Conservation (phyloP, 2,888 invertebrate genomes). For the Acleris sparsana region DNA sequence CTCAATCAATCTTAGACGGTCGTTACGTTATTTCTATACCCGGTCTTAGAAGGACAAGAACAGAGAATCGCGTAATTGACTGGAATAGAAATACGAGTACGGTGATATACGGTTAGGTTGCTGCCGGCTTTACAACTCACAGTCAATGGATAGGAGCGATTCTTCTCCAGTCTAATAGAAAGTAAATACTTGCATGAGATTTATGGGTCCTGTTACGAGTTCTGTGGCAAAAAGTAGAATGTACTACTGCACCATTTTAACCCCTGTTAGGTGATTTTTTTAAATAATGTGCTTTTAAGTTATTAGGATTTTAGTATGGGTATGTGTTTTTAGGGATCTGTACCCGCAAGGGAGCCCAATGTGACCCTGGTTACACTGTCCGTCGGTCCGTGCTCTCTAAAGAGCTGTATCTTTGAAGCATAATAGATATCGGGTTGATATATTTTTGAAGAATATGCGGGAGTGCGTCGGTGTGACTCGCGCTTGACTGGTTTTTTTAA, state of each 20-base stretch:
- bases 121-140: constrained; percentile 8
- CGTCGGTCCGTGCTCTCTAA: too few species aligned
- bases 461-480: too few species aligned
- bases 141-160: constrained; percentile 27
- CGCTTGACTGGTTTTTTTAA: too few species aligned
- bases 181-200: constrained; percentile 22
- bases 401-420: too few species aligned
- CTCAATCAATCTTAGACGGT: constrained; percentile 1
- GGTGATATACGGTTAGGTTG: constrained; percentile 22
- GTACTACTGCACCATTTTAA: neutral
- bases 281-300: too few species aligned
- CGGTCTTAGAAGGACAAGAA: constrained; percentile 14
- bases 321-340: too few species aligned
- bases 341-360: too few species aligned
- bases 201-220: constrained; percentile 9
- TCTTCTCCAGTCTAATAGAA: constrained; percentile 21
- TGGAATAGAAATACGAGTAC: constrained; percentile 29
- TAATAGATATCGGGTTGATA: too few species aligned
- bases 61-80: constrained; percentile 22
- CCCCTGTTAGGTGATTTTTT: too few species aligned
- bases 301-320: too few species aligned
- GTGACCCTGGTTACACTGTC: too few species aligned
- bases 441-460: too few species aligned
- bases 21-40: constrained; percentile 3
- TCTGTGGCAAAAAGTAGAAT: neutral